Evolutionary conservation across 2,797 vertebrate genomes (phyloP).

Genomic region (Melopsittacus undulatus): DNA sequence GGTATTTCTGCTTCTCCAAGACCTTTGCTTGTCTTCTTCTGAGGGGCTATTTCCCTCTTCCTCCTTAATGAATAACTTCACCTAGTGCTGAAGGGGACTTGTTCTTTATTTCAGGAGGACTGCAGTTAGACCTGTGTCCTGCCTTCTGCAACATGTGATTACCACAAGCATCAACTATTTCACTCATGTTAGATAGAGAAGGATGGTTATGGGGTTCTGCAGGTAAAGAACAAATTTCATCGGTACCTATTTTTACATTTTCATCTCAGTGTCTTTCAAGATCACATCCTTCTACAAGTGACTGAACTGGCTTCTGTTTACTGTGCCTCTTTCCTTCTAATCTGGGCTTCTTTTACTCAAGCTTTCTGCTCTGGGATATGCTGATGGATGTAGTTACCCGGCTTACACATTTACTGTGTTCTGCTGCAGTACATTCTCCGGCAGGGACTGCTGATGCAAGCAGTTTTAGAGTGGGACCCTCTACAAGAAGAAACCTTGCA

Average conservation of each 20-base stretch:
- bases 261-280: not conserved
- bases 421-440: not conserved
- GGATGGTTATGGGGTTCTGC: not conserved
- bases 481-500: conserved; percentile 1
- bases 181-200: not conserved
- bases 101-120: not conserved
- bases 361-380: not conserved
- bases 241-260: not conserved
- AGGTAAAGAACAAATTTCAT: not conserved
- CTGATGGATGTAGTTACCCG: not conserved
- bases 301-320: not conserved
- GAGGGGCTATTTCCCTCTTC: not conserved
- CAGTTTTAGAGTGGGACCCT: not conserved
- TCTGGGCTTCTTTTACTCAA: not conserved
- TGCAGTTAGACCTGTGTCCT: not conserved
- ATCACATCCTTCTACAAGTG: not conserved
- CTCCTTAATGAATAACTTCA: not conserved
- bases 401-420: not conserved
- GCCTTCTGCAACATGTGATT: not conserved
- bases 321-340: not conserved
- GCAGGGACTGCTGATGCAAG: conserved; percentile 42
- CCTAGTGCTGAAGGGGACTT: not conserved
- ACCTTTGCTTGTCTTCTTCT: not conserved
- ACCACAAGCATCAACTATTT: not conserved
- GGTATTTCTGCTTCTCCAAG: not conserved